A percentile compares a stretch with the other conserved stretches of the same genome.
Evolutionary conservation across 1,140 invertebrate genomes (phyloP).

Genomic region (Zaprionus ghesquierei): DNA sequence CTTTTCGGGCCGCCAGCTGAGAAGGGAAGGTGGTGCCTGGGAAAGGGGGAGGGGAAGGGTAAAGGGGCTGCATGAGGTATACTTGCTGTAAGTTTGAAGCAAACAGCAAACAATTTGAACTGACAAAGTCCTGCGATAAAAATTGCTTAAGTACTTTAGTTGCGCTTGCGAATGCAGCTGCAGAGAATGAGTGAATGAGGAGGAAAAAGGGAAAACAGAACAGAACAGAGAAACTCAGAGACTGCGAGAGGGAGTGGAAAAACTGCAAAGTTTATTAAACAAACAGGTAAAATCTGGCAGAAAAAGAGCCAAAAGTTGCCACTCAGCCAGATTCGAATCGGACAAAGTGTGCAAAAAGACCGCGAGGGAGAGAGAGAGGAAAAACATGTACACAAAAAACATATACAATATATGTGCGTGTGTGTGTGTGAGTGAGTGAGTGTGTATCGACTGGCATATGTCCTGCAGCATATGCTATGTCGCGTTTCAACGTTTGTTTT

Average conservation of each 20-base stretch:
- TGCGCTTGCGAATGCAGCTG: slow-evolving; percentile 46
- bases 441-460: slow-evolving; percentile 29
- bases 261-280: slow-evolving; percentile 58
- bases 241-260: neutral
- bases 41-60: too few relatives aligned
- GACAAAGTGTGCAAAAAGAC: neutral
- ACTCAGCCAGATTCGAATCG: slow-evolving; percentile 36
- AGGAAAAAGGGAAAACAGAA: neutral
- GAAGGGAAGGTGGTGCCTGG: neutral
- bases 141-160: slow-evolving; percentile 75
- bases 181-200: slow-evolving; percentile 28
- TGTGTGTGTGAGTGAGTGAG: neutral
- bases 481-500: slow-evolving; percentile 2
- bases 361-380: too few relatives aligned
- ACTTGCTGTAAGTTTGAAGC: slow-evolving; percentile 51
- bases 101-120: slow-evolving; percentile 70
- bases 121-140: slow-evolving; percentile 75
- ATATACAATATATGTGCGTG: neutral
- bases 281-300: slow-evolving; percentile 59
- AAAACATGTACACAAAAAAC: slow-evolving; percentile 4
- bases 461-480: slow-evolving; percentile 36
- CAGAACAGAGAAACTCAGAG: neutral
- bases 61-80: neutral
- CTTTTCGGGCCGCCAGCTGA: slow-evolving; percentile 26
- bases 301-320: slow-evolving; percentile 32